Evolutionary conservation across 2,113 vertebrate species (phyloP).

Genomic region (Raja brachyura): DNA sequence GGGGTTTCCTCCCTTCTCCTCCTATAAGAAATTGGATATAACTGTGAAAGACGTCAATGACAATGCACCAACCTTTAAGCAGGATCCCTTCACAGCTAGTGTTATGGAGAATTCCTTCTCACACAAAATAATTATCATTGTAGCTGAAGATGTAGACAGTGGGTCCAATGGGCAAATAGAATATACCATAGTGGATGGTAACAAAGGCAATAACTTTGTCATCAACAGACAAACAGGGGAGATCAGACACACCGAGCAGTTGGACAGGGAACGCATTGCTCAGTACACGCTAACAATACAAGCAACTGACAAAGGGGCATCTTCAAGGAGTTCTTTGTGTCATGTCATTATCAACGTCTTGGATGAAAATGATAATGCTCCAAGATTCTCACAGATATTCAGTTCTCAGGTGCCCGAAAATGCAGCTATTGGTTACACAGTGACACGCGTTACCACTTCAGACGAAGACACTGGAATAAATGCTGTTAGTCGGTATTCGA

Average conservation of each 20-base stretch:
- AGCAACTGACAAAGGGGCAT: slow-evolving; percentile 76
- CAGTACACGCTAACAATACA: slow-evolving; percentile 71
- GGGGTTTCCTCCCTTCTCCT: slow-evolving; percentile 91
- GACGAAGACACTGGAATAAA: slow-evolving; percentile 85
- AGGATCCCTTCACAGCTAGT: slow-evolving; percentile 76
- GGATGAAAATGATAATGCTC: slow-evolving; percentile 93
- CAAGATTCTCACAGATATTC: slow-evolving; percentile 91
- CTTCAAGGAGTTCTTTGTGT: slow-evolving; percentile 65
- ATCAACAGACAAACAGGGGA: slow-evolving; percentile 82
- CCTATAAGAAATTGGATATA: slow-evolving; percentile 83
- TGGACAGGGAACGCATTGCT: slow-evolving; percentile 80
- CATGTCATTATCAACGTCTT: slow-evolving; percentile 74
- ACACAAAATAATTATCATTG: slow-evolving; percentile 70
- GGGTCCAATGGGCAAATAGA: slow-evolving; percentile 80
- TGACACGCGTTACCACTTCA: slow-evolving; percentile 84
- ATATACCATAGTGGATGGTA: slow-evolving; percentile 79
- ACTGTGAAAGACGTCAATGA: slow-evolving; percentile 83
- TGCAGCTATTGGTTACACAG: slow-evolving; percentile 78
- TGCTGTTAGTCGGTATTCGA: slow-evolving; percentile 80
- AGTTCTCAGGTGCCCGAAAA: slow-evolving; percentile 86
- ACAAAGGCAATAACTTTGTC: slow-evolving; percentile 77
- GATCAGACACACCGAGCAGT: slow-evolving; percentile 71
- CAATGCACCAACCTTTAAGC: slow-evolving; percentile 75
- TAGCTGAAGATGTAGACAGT: slow-evolving; percentile 78
- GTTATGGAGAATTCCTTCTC: slow-evolving; percentile 83